Base-by-base conservation (phyloP, 2,797 vertebrate species). In the Sylvilagus floridanus region DNA sequence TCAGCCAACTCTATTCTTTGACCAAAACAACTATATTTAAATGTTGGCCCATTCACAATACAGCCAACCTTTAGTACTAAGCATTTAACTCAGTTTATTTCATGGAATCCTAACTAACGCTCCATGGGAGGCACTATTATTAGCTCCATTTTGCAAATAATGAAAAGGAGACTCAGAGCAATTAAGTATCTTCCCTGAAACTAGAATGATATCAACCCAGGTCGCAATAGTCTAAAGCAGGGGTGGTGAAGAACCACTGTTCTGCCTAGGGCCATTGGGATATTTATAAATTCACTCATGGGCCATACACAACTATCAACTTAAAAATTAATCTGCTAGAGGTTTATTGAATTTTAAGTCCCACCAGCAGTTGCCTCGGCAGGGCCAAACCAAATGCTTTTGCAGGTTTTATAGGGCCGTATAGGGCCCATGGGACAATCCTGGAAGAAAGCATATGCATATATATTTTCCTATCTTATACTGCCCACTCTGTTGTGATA, bases 131-230 rank as follows among this genome's bases (percentile, higher is more conserved):
- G n/a, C 12, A 66, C 4, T 42, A 57, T 88, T 75, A 94, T 72
- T 90, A 82, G 75, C 4, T 3, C 22, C 50, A 95, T 69, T 93
- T 95, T 62, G 75, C 13, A 69, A 52, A 90, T 69, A n/a, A 89
- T 63, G 13, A 79, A 95, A 95, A 78, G 69, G 66, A 90, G 66
- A 87, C 35, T 91, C 4, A 3, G 22, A 50, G 12, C 1, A 60
- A 30, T 89, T 92, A 69, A 75, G 47, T 50, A 68, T 76, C 57
- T 95, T 84, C 66, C 35, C 2, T 22, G 57, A 8, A 42, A 68
- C 37, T 71, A 77, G 12, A 65, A 93, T 32, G 54, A 76, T 42
- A 72, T 2, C 50, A 22, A 2, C 19, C 30, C 17, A 52, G 14
- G 62, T 30, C 17, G 13, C 37, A 60, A 30, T 73, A 62, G 50